Evolutionary conservation across 2,113 vertebrate species (phyloP).

Genomic region (Protomyctophum bolini): DNA sequence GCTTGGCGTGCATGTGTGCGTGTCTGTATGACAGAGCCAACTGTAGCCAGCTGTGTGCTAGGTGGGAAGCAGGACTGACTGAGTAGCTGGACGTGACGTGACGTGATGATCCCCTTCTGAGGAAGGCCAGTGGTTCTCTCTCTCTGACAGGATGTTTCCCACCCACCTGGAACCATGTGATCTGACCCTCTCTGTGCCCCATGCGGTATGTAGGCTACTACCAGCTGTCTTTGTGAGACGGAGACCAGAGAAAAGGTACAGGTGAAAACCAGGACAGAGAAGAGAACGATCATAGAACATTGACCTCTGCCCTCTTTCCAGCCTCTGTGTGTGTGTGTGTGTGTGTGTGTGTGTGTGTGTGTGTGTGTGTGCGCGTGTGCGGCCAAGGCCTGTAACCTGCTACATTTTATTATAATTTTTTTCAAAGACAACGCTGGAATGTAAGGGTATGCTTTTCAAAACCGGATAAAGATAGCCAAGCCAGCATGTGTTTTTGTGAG

Average conservation of each 20-base stretch:
- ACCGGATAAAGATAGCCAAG: slow-evolving; percentile 29
- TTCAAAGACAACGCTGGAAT: slow-evolving; percentile 26
- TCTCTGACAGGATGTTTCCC: slow-evolving; percentile 22
- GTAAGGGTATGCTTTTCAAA: slow-evolving; percentile 5
- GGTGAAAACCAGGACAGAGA: not conserved
- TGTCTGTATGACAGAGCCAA: slow-evolving; percentile 9
- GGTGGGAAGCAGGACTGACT: slow-evolving; percentile 9
- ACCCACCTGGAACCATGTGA: not conserved
- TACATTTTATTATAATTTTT: slow-evolving; percentile 29
- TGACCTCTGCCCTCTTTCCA: slow-evolving; percentile 45
- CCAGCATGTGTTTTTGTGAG: slow-evolving; percentile 58
- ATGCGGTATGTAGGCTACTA: slow-evolving; percentile 6
- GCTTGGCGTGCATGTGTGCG: slow-evolving; percentile 13
- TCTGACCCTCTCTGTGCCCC: slow-evolving; percentile 25
- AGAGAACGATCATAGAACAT: slow-evolving; percentile 27
- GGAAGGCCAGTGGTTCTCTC: slow-evolving; percentile 41
- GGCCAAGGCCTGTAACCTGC: too few species aligned
- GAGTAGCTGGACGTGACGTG: slow-evolving; percentile 14
- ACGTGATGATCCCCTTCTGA: slow-evolving; percentile 46
- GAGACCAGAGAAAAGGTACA: too few species aligned
- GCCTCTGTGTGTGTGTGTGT: slow-evolving; percentile 38
- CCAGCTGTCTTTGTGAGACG: slow-evolving; percentile 23
- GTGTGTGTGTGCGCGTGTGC: too few species aligned
- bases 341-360: too few species aligned
- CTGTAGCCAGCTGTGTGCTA: slow-evolving; percentile 48